Base-by-base conservation (phyloP, 1,140 invertebrate species). In the Aphelenchoides fujianensis region DNA sequence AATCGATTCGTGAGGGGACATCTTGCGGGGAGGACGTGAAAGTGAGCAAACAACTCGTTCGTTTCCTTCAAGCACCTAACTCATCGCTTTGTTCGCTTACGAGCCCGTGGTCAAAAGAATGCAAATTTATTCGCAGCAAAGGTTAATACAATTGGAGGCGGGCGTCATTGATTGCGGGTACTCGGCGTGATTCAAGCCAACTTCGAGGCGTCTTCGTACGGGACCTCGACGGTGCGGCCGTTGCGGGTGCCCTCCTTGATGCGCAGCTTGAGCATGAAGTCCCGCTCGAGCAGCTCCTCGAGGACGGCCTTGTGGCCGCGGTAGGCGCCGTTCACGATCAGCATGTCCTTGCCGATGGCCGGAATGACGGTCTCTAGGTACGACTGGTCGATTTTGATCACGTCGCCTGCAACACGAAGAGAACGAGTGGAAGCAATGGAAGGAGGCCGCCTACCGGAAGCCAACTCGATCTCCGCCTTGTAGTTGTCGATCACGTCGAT, bases 311-410 rank as follows among this genome's bases (percentile, higher is more conserved):
- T 87, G 57, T 86, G 84, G 0, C 91, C 92, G 27, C 90, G 86
- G 86, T 95, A 91, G 0, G 90, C 90, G 16, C 95, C 95, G 86
- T 92, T 92, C 0, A 97, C 89, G 74, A 97, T 89, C 62, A 90
- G 80, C 1, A 97, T 90, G 34, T 87, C 77, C 69, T 91, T 85
- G 61, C 92, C 93, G 69, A 91, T 85, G 0, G 91, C 90, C 23
- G 95, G 95, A 81, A 98, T 94, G 0, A 98, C 95, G 0, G 95
- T 98, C 86, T 98, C 94, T 70, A 97, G 84, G 85, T 97, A 91
- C 68, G 90, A 90, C 86, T 97, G 90, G 84, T 91, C 90, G 2
- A 94, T 85, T 86, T 91, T 91, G 0, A 93, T 80, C 74, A 91
- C 90, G 71, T 89, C 88, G 88, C 90, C 69, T 31, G 30, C 2